Evolutionary conservation across 2,888 invertebrate species (phyloP).

Genomic region (Drosophila silvestris): DNA sequence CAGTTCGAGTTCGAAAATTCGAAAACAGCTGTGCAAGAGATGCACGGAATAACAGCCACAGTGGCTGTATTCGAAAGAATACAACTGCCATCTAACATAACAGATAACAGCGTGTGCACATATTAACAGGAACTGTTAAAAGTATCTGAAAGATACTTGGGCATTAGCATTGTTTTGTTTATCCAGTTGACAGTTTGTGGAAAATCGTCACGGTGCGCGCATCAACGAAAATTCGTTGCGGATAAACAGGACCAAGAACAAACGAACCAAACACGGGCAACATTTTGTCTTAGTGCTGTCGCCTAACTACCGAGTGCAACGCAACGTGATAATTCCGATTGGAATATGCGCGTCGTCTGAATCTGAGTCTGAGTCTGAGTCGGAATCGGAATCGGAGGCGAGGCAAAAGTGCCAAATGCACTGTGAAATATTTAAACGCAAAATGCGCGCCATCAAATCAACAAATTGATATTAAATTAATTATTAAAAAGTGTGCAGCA

Average conservation of each 20-base stretch:
- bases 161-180: constrained; percentile 77
- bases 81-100: constrained; percentile 4
- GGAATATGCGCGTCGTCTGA: constrained; percentile 54
- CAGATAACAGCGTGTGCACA: constrained; percentile 31
- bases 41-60: constrained; percentile 2
- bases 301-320: constrained; percentile 30
- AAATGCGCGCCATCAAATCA: constrained; percentile 55
- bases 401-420: constrained; percentile 46
- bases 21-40: constrained; percentile 37
- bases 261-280: constrained; percentile 14
- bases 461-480: constrained; percentile 23
- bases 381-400: constrained; percentile 36
- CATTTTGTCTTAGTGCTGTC: constrained; percentile 34
- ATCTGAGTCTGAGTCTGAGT: constrained; percentile 43
- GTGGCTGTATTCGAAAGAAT: constrained; percentile 7
- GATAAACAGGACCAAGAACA: constrained; percentile 44
- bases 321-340: constrained; percentile 51
- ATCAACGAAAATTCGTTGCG: constrained; percentile 72
- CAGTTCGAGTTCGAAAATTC: not conserved
- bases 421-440: constrained; percentile 34
- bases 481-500: constrained; percentile 7
- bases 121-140: constrained; percentile 49
- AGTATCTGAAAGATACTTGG: constrained; percentile 53
- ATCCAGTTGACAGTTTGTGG: constrained; percentile 84
- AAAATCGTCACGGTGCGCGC: constrained; percentile 83